Conservation (phyloP, 2,888 invertebrate species). For the Papilio gigon region DNA sequence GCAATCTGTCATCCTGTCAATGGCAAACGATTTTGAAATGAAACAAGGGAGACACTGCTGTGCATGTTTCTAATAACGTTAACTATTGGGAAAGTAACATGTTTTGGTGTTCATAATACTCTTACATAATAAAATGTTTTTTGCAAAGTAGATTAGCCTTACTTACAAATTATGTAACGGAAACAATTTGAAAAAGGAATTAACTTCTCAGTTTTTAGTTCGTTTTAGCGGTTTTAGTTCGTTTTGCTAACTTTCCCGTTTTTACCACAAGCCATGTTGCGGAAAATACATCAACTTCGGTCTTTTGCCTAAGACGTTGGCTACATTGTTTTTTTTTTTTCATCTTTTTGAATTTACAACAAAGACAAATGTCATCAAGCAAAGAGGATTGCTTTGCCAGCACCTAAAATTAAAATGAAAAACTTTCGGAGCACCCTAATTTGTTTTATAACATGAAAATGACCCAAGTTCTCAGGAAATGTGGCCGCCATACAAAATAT, state of each 20-base stretch:
- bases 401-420: not conserved
- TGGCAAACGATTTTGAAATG: not conserved
- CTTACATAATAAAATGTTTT: too few species aligned
- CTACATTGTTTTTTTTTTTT: not conserved
- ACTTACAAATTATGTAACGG: too few species aligned
- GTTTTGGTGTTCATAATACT: too few species aligned
- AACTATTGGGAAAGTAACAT: not conserved
- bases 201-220: too few species aligned
- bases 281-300: too few species aligned
- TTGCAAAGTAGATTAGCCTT: too few species aligned
- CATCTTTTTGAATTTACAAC: not conserved
- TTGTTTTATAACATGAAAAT: not conserved
- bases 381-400: too few species aligned
- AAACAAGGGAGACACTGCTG: not conserved
- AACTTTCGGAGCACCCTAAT: not conserved
- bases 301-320: too few species aligned
- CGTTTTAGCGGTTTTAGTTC: too few species aligned
- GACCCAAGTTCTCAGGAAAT: constrained; percentile 2
- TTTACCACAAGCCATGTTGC: too few species aligned
- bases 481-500: constrained; percentile 10
- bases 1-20: constrained; percentile 6
- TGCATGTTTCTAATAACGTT: not conserved
- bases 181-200: too few species aligned
- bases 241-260: too few species aligned
- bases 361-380: not conserved